A percentile compares a stretch with the other conserved stretches of the same genome.
Conservation (phyloP, 2,888 invertebrate species). For the Notodonta ziczac region DNA sequence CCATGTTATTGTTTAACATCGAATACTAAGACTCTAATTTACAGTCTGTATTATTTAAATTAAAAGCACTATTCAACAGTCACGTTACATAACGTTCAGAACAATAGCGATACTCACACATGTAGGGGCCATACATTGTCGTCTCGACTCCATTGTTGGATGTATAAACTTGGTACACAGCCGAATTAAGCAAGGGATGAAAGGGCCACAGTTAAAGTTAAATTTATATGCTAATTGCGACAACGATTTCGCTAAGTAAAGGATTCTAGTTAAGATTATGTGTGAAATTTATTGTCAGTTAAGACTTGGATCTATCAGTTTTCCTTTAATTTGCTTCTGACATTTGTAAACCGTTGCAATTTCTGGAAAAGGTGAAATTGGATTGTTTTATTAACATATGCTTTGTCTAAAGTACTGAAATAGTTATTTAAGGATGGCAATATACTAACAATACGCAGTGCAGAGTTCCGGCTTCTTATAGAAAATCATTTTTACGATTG, state of each 20-base stretch:
- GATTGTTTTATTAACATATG: too few relatives aligned
- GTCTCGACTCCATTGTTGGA: slow-evolving; percentile 24
- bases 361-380: too few relatives aligned
- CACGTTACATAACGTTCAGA: slow-evolving; percentile 38
- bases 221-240: slow-evolving; percentile 29
- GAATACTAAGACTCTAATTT: slow-evolving; percentile 12
- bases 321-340: background rate
- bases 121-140: slow-evolving; percentile 24
- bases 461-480: too few relatives aligned
- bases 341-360: too few relatives aligned
- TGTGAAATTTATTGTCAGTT: slow-evolving; percentile 17
- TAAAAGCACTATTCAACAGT: slow-evolving; percentile 34
- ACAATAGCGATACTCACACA: slow-evolving; percentile 37
- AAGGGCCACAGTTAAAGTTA: slow-evolving; percentile 21
- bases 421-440: too few relatives aligned
- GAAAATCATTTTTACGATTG: too few relatives aligned
- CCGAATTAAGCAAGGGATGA: slow-evolving; percentile 27
- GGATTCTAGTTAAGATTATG: slow-evolving; percentile 29
- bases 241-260: slow-evolving; percentile 30
- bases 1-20: background rate
- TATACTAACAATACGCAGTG: too few relatives aligned
- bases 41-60: slow-evolving; percentile 22
- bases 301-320: background rate
- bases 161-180: slow-evolving; percentile 25
- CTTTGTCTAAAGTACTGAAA: too few relatives aligned